phyloP scores from a whole-genome alignment of 2,888 invertebrate species.

The Hemistola chrysoprasaria region DNA sequence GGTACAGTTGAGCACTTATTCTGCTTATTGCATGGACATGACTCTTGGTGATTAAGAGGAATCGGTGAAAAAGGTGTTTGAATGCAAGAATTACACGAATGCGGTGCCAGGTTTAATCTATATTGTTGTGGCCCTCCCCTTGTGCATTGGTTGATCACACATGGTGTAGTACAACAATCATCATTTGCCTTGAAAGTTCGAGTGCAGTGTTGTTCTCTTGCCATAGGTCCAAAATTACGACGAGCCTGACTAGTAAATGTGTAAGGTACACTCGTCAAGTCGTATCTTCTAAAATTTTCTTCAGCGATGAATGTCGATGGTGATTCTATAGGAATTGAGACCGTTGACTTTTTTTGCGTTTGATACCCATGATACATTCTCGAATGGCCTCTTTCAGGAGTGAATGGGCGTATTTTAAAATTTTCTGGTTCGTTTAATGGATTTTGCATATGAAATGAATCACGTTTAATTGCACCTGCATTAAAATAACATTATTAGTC shows the following conservation, averaged over 20 bases:
- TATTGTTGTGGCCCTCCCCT: slow-evolving; percentile 8
- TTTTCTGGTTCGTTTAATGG: slow-evolving; percentile 19
- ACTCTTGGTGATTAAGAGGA: slow-evolving; percentile 7
- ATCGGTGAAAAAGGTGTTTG: slow-evolving; percentile 2
- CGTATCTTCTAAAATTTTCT: slow-evolving; percentile 42
- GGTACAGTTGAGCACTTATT: slow-evolving; percentile 21
- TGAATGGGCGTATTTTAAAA: slow-evolving; percentile 35
- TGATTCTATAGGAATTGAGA: slow-evolving; percentile 1
- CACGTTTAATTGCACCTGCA: slow-evolving; percentile 47
- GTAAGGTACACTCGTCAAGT: slow-evolving; percentile 31
- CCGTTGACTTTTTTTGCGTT: neutral
- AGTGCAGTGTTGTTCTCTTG: slow-evolving; percentile 6
- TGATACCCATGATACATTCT: slow-evolving; percentile 51
- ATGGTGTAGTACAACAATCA: slow-evolving; percentile 6
- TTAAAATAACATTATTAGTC: slow-evolving; percentile 13
- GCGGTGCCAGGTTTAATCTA: slow-evolving; percentile 12
- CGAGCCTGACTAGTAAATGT: slow-evolving; percentile 4
- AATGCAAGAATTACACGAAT: slow-evolving; percentile 9
- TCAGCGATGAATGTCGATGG: slow-evolving; percentile 30
- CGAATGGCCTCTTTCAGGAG: slow-evolving; percentile 52
- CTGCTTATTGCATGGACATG: slow-evolving; percentile 44
- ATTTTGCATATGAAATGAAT: slow-evolving; percentile 26
- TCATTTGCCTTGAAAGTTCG: slow-evolving; percentile 11
- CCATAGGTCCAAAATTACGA: slow-evolving; percentile 1
- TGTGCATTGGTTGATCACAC: slow-evolving; percentile 11